Base-by-base conservation (phyloP, 2,888 invertebrate species). In the Brachynemurus nebulosus region DNA sequence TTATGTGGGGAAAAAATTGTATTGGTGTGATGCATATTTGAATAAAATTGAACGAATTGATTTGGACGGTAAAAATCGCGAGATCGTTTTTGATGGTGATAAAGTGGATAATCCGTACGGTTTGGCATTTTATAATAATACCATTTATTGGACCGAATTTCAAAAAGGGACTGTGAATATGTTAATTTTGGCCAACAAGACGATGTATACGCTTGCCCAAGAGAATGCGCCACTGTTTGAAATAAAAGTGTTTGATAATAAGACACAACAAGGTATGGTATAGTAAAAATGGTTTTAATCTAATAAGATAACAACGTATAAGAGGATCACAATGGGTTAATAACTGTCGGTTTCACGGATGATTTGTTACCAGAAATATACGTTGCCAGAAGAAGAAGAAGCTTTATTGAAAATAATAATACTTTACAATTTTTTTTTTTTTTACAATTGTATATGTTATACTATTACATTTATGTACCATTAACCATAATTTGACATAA, bases 1-100 rank as follows among this genome's bases (percentile, higher is more conserved):
- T 56, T 64, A 66, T 17, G 60, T 64, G 11, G 65, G 64, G 7
- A 70, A 70, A 37, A 66, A 67, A 41, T 56, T 81, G 27, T 81
- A 78, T 57, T 81, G 80, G 78, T 82, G 83, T 57, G 86, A 90
- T 66, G 76, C 79, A 1, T 72, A 69, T 52, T 61, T 75, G 49
- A 72, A 79, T 58, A 74, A 69, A 48, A 76, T 89, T 48, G 81
- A 84, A 61, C 73, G 76, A 44, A 69, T 77, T 34, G 65, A 68
- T 51, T 60, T 77, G 33, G 69, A 74, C 54, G 76, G 76, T 12
- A 65, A 58, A 2, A 63, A 67, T 18, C 62, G 74, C 36, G 63
- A 65, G 56, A 54, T 73, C 42, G 61, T 82, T 30, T 65, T 70
- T 43, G 62, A 55, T 9, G 61, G 66, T 45, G 54, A 61, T 36